Conservation (phyloP, 1,140 invertebrate species). For the Ceratina calcarata region DNA sequence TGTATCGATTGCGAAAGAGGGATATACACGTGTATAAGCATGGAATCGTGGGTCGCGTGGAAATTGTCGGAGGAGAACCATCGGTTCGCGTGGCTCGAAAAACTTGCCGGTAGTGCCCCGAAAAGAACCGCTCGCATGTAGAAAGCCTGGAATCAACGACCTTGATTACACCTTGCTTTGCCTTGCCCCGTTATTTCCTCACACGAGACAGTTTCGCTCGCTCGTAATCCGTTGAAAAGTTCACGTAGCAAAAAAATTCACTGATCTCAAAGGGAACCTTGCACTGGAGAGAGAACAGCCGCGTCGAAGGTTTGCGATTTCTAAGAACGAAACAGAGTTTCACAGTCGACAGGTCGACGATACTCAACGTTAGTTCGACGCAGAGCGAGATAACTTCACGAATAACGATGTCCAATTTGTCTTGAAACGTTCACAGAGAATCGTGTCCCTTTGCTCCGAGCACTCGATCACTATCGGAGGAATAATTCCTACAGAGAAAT, state of each 20-base stretch:
- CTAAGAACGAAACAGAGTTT: too few relatives aligned
- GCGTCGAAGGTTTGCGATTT: too few relatives aligned
- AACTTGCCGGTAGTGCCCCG: slow-evolving; percentile 11
- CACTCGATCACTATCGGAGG: slow-evolving; percentile 22
- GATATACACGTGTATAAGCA: slow-evolving; percentile 31
- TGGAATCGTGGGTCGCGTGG: slow-evolving; percentile 18
- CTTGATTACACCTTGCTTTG: slow-evolving; percentile 19
- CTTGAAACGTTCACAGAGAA: neutral
- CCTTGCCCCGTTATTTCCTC: neutral
- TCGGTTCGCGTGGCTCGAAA: slow-evolving; percentile 31
- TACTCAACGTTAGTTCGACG: neutral
- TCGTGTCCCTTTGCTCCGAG: neutral
- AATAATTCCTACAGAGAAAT: slow-evolving; percentile 23
- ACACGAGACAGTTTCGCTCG: too few relatives aligned
- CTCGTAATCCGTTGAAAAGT: too few relatives aligned
- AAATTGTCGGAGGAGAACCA: slow-evolving; percentile 16
- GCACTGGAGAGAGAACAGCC: too few relatives aligned
- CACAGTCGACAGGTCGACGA: slow-evolving; percentile 8
- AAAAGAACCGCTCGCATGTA: slow-evolving; percentile 31
- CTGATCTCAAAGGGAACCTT: too few relatives aligned
- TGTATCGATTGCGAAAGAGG: slow-evolving; percentile 29
- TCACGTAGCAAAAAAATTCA: too few relatives aligned
- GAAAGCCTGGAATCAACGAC: slow-evolving; percentile 30
- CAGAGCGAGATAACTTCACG: neutral
- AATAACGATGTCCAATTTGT: slow-evolving; percentile 12